Conservation (phyloP, 2,888 invertebrate species). For the Cryptocephalus moraei region DNA sequence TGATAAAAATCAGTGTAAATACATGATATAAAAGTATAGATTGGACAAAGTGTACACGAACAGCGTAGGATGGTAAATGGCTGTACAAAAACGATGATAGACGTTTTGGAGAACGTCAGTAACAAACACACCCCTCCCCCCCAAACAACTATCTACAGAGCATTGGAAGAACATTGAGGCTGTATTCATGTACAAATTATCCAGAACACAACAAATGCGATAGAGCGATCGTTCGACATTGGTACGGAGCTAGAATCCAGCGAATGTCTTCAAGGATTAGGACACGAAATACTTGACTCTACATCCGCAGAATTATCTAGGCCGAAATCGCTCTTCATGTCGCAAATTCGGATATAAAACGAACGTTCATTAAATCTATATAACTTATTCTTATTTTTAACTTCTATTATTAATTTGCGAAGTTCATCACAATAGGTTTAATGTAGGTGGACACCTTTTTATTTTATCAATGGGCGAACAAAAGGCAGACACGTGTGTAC, state of each 20-base stretch:
- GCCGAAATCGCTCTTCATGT: constrained; percentile 10
- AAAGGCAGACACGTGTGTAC: constrained; percentile 40
- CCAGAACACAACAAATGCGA: constrained; percentile 10
- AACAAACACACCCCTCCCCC: too few relatives aligned
- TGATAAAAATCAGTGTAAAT: constrained; percentile 39
- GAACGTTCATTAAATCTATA: constrained; percentile 35
- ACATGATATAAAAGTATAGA: constrained; percentile 36
- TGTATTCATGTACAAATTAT: neutral
- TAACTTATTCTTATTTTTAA: constrained; percentile 33
- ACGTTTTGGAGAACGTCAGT: too few relatives aligned
- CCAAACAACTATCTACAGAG: neutral
- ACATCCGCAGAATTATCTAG: constrained; percentile 9
- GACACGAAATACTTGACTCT: constrained; percentile 11
- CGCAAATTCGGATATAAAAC: constrained; percentile 26
- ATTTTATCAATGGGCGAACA: constrained; percentile 39
- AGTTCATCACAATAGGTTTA: constrained; percentile 40
- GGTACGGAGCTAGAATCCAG: constrained; percentile 15
- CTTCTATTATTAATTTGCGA: constrained; percentile 36
- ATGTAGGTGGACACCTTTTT: constrained; percentile 38
- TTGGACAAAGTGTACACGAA: constrained; percentile 30
- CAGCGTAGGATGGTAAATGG: neutral
- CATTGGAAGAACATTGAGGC: constrained; percentile 13
- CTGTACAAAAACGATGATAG: too few relatives aligned
- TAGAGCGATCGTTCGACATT: constrained; percentile 15
- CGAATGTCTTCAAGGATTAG: constrained; percentile 11